Conservation (phyloP, 2,888 invertebrate genomes). For the Scaptomyza reducta region DNA sequence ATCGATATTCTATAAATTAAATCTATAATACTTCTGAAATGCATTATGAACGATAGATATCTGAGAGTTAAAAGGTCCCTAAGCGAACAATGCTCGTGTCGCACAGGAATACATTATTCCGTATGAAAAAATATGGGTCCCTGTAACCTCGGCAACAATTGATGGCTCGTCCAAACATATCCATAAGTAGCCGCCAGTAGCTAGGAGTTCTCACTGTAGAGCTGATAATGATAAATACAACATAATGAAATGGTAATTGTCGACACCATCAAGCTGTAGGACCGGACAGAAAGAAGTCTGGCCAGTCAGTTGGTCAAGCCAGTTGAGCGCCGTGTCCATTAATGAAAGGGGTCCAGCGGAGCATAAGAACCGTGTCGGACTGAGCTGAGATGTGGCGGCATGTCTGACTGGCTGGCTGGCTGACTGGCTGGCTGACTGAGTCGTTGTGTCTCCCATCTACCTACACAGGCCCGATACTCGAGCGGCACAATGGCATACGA, state of each 20-base stretch:
- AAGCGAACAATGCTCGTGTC: neutral
- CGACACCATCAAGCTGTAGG: constrained; percentile 75
- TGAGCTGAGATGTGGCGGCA: constrained; percentile 34
- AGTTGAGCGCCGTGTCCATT: constrained; percentile 17
- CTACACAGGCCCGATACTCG: constrained; percentile 47
- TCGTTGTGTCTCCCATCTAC: constrained; percentile 15
- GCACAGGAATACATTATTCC: neutral
- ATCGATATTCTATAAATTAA: no score
- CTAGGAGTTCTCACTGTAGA: constrained; percentile 28
- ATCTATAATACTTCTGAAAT: no score
- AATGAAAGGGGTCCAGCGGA: constrained; percentile 31
- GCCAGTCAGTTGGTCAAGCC: neutral
- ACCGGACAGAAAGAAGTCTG: constrained; percentile 18
- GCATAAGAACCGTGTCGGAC: constrained; percentile 2
- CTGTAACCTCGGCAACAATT: constrained; percentile 9
- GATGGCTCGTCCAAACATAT: constrained; percentile 15
- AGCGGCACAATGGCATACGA: constrained; percentile 54
- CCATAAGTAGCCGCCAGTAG: constrained; percentile 9
- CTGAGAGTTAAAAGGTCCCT: no score
- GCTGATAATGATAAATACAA: constrained; percentile 76
- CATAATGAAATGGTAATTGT: constrained; percentile 74
- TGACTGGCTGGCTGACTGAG: constrained; percentile 54
- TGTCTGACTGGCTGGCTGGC: constrained; percentile 58
- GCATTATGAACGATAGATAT: no score
- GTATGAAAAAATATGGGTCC: constrained; percentile 18